A percentile compares a stretch with the other conserved stretches of the same genome.
Evolutionary conservation across 2,113 vertebrate species (phyloP).

Genomic region (Sylvia atricapilla): DNA sequence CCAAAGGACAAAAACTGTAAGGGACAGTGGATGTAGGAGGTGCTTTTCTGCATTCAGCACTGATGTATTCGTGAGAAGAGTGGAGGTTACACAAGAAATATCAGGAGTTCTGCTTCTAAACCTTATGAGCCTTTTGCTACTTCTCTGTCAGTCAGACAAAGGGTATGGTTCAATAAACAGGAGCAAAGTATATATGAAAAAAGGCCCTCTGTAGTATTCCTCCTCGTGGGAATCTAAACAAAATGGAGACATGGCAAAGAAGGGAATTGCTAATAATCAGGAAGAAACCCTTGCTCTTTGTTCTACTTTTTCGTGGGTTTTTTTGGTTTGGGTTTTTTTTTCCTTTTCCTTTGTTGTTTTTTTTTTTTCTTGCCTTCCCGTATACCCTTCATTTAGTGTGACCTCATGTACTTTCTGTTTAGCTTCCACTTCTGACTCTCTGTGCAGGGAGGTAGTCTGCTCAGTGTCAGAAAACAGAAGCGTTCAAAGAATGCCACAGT

Average conservation of each 20-base stretch:
- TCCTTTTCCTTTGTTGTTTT: accelerated
- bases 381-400: neutral
- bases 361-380: neutral
- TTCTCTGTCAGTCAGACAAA: neutral
- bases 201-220: neutral
- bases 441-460: neutral
- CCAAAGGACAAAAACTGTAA: neutral
- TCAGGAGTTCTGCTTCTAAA: neutral
- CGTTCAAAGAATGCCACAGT: neutral
- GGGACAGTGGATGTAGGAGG: neutral
- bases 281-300: neutral
- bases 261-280: neutral
- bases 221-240: neutral
- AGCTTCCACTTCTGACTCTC: neutral
- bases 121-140: neutral
- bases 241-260: neutral
- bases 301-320: neutral
- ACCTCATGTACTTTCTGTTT: neutral
- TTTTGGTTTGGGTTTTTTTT: neutral
- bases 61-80: neutral
- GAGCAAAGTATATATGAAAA: neutral
- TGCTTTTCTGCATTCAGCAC: neutral
- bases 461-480: neutral
- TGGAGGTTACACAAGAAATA: neutral
- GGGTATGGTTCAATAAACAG: neutral